A percentile compares a stretch with the other conserved stretches of the same genome.
Evolutionary conservation across 2,888 invertebrate genomes (phyloP).

Genomic region (Cinara cedri): DNA sequence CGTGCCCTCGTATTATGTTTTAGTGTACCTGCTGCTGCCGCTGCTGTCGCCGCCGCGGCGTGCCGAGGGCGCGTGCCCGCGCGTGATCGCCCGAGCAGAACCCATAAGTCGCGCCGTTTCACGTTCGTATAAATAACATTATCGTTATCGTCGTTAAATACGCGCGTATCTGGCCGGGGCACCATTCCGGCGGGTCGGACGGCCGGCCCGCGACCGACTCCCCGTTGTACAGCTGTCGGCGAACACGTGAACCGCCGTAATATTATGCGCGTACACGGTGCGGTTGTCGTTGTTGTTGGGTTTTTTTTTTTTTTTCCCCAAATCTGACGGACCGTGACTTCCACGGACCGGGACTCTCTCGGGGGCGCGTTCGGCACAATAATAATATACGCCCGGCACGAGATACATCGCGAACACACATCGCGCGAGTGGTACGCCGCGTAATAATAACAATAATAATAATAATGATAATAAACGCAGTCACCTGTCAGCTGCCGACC

Average conservation of each 20-base stretch:
- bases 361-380: background rate
- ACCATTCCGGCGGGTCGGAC: background rate
- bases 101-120: constrained; percentile 51
- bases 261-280: constrained; percentile 2
- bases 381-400: too few species aligned
- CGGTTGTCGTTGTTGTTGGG: too few species aligned
- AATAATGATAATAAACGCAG: constrained; percentile 47
- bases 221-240: constrained; percentile 50
- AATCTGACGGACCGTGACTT: constrained; percentile 57
- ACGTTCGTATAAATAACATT: background rate
- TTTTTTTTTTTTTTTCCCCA: constrained; percentile 12
- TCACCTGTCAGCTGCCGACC: constrained; percentile 56
- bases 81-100: constrained; percentile 48
- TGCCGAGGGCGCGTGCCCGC: constrained; percentile 48
- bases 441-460: too few species aligned
- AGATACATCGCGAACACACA: too few species aligned
- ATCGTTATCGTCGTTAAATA: too few species aligned
- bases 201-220: constrained; percentile 38
- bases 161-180: background rate
- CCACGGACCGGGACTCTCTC: constrained; percentile 40
- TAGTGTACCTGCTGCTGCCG: too few species aligned
- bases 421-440: too few species aligned
- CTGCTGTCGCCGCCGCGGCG: background rate
- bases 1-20: too few species aligned
- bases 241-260: constrained; percentile 50